These are phyloP conservation scores for Cheirogaleus major DNA, from an alignment of 2,797 vertebrate genomes.

Conservation along the genomic window DNA sequence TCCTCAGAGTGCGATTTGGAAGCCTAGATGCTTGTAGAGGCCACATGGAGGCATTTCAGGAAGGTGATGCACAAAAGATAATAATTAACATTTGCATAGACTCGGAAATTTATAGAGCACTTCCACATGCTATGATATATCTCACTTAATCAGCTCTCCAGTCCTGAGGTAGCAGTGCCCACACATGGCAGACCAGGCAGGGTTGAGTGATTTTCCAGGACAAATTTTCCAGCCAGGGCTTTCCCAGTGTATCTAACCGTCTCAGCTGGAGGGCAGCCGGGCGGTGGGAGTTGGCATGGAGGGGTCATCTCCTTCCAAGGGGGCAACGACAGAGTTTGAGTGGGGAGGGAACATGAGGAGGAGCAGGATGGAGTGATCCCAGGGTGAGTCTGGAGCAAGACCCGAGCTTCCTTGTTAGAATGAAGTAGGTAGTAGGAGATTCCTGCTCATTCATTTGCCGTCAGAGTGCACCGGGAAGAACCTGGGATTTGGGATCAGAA, in stretches of 20 bases:
- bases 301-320: neutral
- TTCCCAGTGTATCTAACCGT: neutral
- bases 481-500: neutral
- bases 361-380: accelerated
- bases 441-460: neutral
- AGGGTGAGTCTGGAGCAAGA: neutral
- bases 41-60: neutral
- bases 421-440: neutral
- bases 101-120: neutral
- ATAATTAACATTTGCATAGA: neutral
- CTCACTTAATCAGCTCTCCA: neutral
- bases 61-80: neutral
- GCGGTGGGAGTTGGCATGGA: accelerated
- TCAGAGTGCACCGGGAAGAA: neutral
- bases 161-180: neutral
- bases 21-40: neutral
- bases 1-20: neutral
- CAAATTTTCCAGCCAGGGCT: neutral
- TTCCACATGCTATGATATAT: too few species aligned
- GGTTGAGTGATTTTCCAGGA: neutral
- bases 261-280: neutral
- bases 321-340: neutral
- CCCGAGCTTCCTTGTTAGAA: neutral
- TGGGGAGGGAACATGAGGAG: neutral
- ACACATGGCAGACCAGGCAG: accelerated